Base-by-base conservation (phyloP, 2,113 vertebrate genomes). In the Oostethus manadensis region DNA sequence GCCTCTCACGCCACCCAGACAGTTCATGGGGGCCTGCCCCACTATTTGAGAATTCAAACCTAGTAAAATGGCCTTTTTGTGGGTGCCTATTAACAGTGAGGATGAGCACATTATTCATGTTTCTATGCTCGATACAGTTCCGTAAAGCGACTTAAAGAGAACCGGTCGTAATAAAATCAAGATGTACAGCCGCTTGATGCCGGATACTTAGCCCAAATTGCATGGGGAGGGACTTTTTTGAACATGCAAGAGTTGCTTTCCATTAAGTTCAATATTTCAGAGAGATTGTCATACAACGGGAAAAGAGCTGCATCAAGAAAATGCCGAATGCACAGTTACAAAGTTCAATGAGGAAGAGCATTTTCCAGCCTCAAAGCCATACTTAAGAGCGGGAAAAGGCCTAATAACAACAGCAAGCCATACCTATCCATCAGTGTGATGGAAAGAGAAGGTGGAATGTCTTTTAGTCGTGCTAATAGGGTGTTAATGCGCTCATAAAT, bases 401-500 rank as follows among this genome's bases (percentile, higher is more conserved):
- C 21, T 21, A 57, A 57, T n/a, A 46, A 18, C 42, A 26, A 44
- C 22, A 29, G 16, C 42, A 8, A 46, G 22, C 43, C 1, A 15
- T 45, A 58, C 43, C 42, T 26, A 26, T 58, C 56, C 21, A 46
- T 58, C 56, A 45, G 23, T 45, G 43, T 18, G 42, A 26, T 26
- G 40, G 33, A 40, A 42, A 56, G 56, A 26, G 4, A 35, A 33
- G n/a, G 14, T 22, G n/a, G 8, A 44, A 51, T 55, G 43, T 50
- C 62, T 51, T 46, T 29, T 49, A 26, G 50, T 14, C 42, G 62
- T 43, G 21, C n/a, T 58, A 46, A 61, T 15, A 29, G 0, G 16
- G 56, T 14, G 20, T n/a, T 21, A 20, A 48, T 56, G 22, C 15
- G 11, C 29, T 64, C 14, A 3, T 61, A 64, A 71, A 70, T 51